Conservation (phyloP, 2,888 invertebrate species). For the Euplexia lucipara region DNA sequence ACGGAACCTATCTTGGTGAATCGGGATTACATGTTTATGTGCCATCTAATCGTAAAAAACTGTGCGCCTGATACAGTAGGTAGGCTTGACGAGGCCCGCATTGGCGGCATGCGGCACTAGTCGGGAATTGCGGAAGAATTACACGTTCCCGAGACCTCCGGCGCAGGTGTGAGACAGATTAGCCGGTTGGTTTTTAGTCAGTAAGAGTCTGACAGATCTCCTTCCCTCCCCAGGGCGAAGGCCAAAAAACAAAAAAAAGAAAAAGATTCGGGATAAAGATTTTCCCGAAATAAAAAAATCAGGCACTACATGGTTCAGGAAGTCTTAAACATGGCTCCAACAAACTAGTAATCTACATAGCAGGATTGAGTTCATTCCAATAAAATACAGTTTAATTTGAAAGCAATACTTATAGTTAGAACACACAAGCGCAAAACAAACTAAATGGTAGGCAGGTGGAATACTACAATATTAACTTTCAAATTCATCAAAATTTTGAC, state of each 20-base stretch:
- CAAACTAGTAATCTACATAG: slow-evolving; percentile 2
- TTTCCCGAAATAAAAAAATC: too few relatives aligned
- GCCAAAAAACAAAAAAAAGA: too few relatives aligned
- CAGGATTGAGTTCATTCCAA: background rate
- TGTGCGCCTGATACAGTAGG: slow-evolving; percentile 1
- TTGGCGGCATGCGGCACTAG: too few relatives aligned
- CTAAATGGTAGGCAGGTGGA: background rate
- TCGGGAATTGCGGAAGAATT: too few relatives aligned
- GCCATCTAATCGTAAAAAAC: slow-evolving; percentile 4
- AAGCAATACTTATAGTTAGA: background rate
- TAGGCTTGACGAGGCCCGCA: too few relatives aligned
- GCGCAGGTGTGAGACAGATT: too few relatives aligned
- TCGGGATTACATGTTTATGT: slow-evolving; percentile 37
- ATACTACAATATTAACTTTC: background rate
- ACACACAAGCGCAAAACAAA: background rate
- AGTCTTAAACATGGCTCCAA: background rate
- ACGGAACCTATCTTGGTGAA: slow-evolving; percentile 48
- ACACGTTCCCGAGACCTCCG: too few relatives aligned
- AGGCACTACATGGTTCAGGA: background rate
- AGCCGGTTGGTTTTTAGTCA: too few relatives aligned
- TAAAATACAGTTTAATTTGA: slow-evolving; percentile 4
- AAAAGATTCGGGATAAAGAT: too few relatives aligned
- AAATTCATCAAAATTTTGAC: background rate
- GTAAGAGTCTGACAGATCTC: too few relatives aligned
- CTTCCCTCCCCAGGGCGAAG: too few relatives aligned